These are phyloP conservation scores for Tenebrio molitor DNA, from an alignment of 1,140 invertebrate species.

Conservation along the genomic window DNA sequence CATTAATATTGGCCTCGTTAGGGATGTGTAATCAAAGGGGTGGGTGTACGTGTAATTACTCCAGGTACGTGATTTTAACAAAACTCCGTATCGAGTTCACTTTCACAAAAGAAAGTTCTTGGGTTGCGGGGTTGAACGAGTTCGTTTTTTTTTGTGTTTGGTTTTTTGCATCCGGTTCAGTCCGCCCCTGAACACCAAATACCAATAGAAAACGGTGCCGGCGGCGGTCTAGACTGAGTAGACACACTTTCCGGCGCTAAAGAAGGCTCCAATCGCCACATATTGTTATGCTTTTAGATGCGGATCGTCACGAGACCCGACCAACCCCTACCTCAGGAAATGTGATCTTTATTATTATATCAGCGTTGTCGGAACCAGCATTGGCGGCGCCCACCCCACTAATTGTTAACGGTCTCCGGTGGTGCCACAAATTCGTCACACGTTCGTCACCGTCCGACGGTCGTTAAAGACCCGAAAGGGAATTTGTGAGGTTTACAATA, in stretches of 20 bases:
- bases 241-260: conserved; percentile 55
- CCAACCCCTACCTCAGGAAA: conserved; percentile 26
- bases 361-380: background rate
- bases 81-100: too few relatives aligned
- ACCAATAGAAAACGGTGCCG: conserved; percentile 49
- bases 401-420: conserved; percentile 42
- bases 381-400: background rate
- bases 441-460: background rate
- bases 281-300: conserved; percentile 49
- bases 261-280: conserved; percentile 50
- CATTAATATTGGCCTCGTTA: too few relatives aligned
- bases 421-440: conserved; percentile 4
- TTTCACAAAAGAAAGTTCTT: too few relatives aligned
- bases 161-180: too few relatives aligned
- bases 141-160: too few relatives aligned
- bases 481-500: too few relatives aligned
- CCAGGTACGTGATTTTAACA: too few relatives aligned
- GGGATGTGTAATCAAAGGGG: too few relatives aligned
- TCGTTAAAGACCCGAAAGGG: too few relatives aligned
- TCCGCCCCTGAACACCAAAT: conserved; percentile 44
- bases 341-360: conserved; percentile 44
- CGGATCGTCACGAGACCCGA: conserved; percentile 41
- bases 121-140: too few relatives aligned
- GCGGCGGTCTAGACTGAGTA: conserved; percentile 52
- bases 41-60: too few relatives aligned